Percentiles rank a stretch among this genome's conserved stretches.
These are phyloP conservation scores for Oncorhynchus clarkii DNA, from an alignment of 2,113 vertebrate genomes.

Conservation along the genomic window DNA sequence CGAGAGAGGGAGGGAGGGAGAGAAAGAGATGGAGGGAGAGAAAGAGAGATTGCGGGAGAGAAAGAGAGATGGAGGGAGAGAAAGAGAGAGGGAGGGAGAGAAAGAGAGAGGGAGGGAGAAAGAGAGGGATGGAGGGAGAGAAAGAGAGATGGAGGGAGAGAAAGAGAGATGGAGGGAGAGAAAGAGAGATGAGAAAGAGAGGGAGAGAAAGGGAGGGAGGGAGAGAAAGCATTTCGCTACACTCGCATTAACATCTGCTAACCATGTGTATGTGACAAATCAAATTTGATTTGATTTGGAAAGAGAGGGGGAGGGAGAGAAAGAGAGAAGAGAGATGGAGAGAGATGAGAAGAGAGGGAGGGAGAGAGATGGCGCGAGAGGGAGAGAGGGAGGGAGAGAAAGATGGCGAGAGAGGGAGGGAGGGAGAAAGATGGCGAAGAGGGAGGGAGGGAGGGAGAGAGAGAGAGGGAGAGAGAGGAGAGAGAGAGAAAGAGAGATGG, in stretches of 20 bases:
- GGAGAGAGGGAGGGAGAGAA: not conserved
- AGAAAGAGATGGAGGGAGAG: no score
- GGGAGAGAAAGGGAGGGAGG: not conserved
- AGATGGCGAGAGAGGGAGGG: not conserved
- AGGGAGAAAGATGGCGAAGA: not conserved
- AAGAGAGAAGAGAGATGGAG: no score
- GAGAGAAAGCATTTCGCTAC: no score
- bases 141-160: no score
- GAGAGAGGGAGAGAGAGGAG: not conserved
- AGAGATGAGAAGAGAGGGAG: not conserved
- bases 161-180: not conserved
- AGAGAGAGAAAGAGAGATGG: no score
- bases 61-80: not conserved
- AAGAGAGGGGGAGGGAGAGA: not conserved
- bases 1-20: not conserved
- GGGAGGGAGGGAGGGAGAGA: not conserved
- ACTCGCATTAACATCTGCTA: no score
- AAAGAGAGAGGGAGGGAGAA: not conserved
- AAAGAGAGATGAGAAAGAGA: not conserved
- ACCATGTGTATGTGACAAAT: no score
- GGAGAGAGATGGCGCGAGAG: no score
- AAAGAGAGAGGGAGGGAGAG: not conserved
- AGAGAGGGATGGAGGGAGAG: no score
- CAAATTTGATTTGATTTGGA: no score
- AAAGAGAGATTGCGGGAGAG: no score